Base-by-base conservation (phyloP, 2,113 vertebrate genomes). In the Aviceda subcristata region DNA sequence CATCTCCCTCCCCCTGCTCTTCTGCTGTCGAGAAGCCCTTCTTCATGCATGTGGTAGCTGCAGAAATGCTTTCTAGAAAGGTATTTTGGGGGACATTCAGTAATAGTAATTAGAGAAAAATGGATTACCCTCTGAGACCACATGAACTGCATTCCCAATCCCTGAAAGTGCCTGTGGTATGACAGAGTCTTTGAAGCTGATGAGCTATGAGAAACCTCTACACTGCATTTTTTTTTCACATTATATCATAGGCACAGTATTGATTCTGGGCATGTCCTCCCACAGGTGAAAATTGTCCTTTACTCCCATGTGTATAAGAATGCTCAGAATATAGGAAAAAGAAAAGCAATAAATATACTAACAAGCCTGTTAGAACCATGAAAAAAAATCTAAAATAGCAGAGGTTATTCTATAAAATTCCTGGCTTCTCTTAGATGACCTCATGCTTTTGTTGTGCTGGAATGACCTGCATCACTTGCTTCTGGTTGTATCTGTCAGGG, bases 91-190 rank as follows among this genome's bases (percentile, higher is more conserved):
- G 38, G 20, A n/a, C 11, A 15, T 68, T 72, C 51, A 59, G 18
- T 57, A 74, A 46, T 0, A 39, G 20, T 38, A 82, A 76, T 53
- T 74, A 69, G n/a, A 87, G 27, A 82, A 77, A 80, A 78, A 60
- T 5, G 10, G 22, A 10, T 92, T 67, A 11, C 0, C 0, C 21
- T 56, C 34, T 1, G 2, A 60, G 80, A 60, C 12, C 32, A 11
- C 10, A 16, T 5, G 17, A 83, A 21, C 43, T 68, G 50, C 19
- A 9, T 50, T 84, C 34, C 22, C 36, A 62, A 0, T 41, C 48
- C 69, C 57, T 68, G 26, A n/a, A 27, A 48, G 24, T 7, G 34
- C 27, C 57, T 1, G 2, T n/a, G 29, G 36, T 55, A 10, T 0
- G 7, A 29, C 6, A 36, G 27, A 55, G 45, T 18, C 38, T 66